phyloP scores from a whole-genome alignment of 2,888 invertebrate species.

The Exocentrus adspersus region DNA sequence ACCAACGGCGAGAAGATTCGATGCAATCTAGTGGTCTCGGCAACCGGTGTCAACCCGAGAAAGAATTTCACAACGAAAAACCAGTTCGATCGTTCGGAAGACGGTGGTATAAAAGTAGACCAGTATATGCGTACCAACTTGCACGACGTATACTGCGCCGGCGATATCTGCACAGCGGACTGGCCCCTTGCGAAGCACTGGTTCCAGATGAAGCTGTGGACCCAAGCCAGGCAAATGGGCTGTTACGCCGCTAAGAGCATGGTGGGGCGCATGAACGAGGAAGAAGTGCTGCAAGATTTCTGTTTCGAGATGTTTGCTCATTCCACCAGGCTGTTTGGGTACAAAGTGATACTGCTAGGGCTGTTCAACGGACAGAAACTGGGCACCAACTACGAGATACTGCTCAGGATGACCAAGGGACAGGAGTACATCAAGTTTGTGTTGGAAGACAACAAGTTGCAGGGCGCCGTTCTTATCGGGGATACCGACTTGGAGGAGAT shows the following conservation, averaged over 20 bases:
- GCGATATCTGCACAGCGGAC: conserved; percentile 89
- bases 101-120: conserved; percentile 89
- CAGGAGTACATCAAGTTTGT: conserved; percentile 89
- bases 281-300: conserved; percentile 85
- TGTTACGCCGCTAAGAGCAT: conserved; percentile 92
- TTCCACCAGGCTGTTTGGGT: conserved; percentile 93
- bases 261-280: conserved; percentile 70
- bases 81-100: conserved; percentile 67
- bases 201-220: conserved; percentile 97
- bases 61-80: conserved; percentile 68
- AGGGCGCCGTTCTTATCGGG: conserved; percentile 95
- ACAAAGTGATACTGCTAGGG: conserved; percentile 91
- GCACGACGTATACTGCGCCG: conserved; percentile 88
- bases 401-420: conserved; percentile 84
- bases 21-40: conserved; percentile 94
- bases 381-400: conserved; percentile 81
- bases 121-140: conserved; percentile 85
- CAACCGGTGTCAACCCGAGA: conserved; percentile 89
- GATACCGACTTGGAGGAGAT: conserved; percentile 98
- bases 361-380: conserved; percentile 93
- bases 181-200: conserved; percentile 85
- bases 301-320: conserved; percentile 98
- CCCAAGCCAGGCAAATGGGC: conserved; percentile 98
- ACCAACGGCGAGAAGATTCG: conserved; percentile 76
- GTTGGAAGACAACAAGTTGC: conserved; percentile 82